phyloP scores from a whole-genome alignment of 2,888 invertebrate genomes.

The Phaonia tiefii region DNA sequence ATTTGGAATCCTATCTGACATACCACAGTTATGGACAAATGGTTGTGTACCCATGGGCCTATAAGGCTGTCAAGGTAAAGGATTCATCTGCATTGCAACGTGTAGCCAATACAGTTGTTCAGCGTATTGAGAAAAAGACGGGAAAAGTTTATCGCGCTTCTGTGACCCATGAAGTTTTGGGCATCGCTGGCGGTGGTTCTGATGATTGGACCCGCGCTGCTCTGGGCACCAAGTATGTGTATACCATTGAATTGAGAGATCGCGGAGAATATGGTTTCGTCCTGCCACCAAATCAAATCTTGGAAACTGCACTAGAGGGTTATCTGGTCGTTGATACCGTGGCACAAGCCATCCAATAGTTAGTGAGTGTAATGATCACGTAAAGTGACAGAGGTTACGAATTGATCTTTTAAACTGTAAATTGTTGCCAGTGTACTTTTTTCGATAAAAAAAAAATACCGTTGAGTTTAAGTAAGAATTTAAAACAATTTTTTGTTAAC shows the following conservation, averaged over 20 bases:
- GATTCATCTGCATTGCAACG: slow-evolving; percentile 73
- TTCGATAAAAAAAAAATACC: too few species aligned
- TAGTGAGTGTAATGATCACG: too few species aligned
- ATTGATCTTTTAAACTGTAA: slow-evolving; percentile 19
- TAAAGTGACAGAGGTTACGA: slow-evolving; percentile 16
- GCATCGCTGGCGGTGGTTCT: slow-evolving; percentile 79
- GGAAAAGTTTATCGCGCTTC: slow-evolving; percentile 73
- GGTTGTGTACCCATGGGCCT: slow-evolving; percentile 79
- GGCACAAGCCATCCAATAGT: slow-evolving; percentile 70
- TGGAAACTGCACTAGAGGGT: slow-evolving; percentile 75
- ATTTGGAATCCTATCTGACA: slow-evolving; percentile 86
- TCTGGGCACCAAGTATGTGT: slow-evolving; percentile 75
- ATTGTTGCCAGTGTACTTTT: slow-evolving; percentile 57
- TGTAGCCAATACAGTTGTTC: slow-evolving; percentile 74
- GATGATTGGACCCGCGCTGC: slow-evolving; percentile 78
- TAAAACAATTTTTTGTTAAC: not conserved
- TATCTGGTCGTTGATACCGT: slow-evolving; percentile 76
- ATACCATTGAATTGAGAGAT: slow-evolving; percentile 78
- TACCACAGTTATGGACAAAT: slow-evolving; percentile 87
- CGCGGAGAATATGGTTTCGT: slow-evolving; percentile 76
- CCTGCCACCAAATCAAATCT: slow-evolving; percentile 76
- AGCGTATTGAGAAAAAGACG: slow-evolving; percentile 75
- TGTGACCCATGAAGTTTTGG: slow-evolving; percentile 76
- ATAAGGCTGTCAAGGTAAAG: slow-evolving; percentile 75
- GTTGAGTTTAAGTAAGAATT: slow-evolving; percentile 62